Evolutionary conservation across 92 coral and sea anemone species (phyloP), one percentile per base, ranked within the genome.

Genomic region (Porites evermanni): DNA sequence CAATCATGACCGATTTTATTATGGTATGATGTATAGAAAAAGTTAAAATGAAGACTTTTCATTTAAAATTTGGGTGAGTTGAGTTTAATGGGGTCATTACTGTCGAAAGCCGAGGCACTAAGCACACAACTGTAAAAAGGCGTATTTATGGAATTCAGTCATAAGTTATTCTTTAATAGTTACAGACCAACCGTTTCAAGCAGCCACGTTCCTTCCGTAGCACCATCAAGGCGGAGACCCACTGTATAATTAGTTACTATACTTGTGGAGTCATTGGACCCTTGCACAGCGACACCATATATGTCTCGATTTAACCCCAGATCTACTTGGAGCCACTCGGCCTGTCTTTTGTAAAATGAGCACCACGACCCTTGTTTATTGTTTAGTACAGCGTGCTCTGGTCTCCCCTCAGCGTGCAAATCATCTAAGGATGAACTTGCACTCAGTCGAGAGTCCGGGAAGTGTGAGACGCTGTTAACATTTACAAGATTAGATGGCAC

Each of bases 341-440:
- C 1, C 0, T 26, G 20, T n/a, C 8, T 47, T 2, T 4, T 20
- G 61, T 50, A 65, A 67, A 50, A 32, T 1, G 83, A n/a, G 23
- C 83, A 79, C 83, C 83, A 79, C n/a, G 83, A 79, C 1, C 83
- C 83, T 5, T 50, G 13, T 13, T 79, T 65, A 50, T 79, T 79
- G 83, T 66, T 64, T 2, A 79, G 20, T 11, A 50, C 7, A 51
- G 83, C 83, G 74, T 66, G 73, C 21, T 79, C 74, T 19, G 83
- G 83, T 67, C 83, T 70, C 16, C 83, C 83, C 5, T 12, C 1
- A 10, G 74, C 70, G 20, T 21, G 23, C 2, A 61, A 2, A 18
- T 79, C 73, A 14, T 79, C 74, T 21, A 79, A 50, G 9, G 10
- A 50, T n/a, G 59, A 79, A 14, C 74, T 66, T 66, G 83, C 83